Evolutionary conservation across 2,888 invertebrate genomes (phyloP).

Genomic region (Dolichomitus sp.): DNA sequence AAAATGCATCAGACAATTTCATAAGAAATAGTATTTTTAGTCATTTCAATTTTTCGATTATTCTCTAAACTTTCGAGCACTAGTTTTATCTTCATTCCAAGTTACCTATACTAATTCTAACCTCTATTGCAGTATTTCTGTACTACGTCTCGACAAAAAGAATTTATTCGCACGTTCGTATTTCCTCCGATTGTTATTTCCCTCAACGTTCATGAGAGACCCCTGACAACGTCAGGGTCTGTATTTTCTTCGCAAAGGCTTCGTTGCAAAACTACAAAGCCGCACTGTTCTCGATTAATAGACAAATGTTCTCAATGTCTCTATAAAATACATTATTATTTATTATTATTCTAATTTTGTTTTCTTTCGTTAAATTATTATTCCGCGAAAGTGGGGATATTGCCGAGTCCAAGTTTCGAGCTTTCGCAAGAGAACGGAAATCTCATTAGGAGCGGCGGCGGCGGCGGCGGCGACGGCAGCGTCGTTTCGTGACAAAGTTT

Average conservation of each 20-base stretch:
- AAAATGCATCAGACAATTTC: too few species aligned
- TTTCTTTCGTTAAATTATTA: neutral
- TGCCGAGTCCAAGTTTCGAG: neutral
- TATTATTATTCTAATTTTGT: too few species aligned
- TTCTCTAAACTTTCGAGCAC: neutral
- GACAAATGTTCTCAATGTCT: too few species aligned
- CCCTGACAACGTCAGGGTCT: slow-evolving; percentile 19
- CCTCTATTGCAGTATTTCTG: neutral
- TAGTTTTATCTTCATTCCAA: neutral
- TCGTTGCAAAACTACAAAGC: neutral
- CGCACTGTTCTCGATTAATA: neutral
- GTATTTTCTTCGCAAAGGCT: neutral
- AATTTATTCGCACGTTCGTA: slow-evolving; percentile 60
- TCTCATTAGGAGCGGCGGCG: neutral
- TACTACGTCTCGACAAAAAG: slow-evolving; percentile 16
- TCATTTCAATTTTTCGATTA: neutral
- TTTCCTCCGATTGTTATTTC: slow-evolving; percentile 64
- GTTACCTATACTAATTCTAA: neutral
- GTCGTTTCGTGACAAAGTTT: slow-evolving; percentile 5
- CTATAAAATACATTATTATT: too few species aligned
- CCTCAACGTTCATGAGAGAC: slow-evolving; percentile 38
- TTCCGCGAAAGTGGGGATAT: neutral
- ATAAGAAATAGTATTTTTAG: too few species aligned
- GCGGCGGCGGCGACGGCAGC: neutral
- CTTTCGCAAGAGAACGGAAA: slow-evolving; percentile 23